phyloP scores from a whole-genome alignment of 2,888 invertebrate species.

The Dichetophora obliterata region DNA sequence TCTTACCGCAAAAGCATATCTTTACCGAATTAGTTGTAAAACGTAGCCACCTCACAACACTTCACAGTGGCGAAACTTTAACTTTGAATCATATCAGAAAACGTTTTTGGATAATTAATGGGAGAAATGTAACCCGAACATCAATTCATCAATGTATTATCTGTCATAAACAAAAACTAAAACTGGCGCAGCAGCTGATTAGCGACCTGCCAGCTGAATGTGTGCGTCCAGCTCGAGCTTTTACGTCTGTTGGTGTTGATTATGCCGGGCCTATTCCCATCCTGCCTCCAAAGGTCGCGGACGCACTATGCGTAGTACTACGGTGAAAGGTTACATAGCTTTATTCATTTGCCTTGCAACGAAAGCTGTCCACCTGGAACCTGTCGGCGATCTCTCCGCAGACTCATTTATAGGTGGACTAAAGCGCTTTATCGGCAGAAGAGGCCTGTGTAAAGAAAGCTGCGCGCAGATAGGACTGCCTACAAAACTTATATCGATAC shows the following conservation, averaged over 20 bases:
- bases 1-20: slow-evolving; percentile 29
- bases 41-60: neutral
- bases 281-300: slow-evolving; percentile 27
- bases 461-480: too few species aligned
- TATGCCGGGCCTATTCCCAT: slow-evolving; percentile 18
- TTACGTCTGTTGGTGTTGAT: slow-evolving; percentile 39
- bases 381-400: slow-evolving; percentile 28
- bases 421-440: too few species aligned
- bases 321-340: slow-evolving; percentile 29
- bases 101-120: slow-evolving; percentile 22
- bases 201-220: slow-evolving; percentile 35
- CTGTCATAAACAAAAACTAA: too few species aligned
- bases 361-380: slow-evolving; percentile 24
- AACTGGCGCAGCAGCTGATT: slow-evolving; percentile 39
- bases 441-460: too few species aligned
- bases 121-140: too few species aligned
- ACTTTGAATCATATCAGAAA: slow-evolving; percentile 17
- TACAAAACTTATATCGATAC: too few species aligned
- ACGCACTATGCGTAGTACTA: too few species aligned
- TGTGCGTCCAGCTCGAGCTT: slow-evolving; percentile 33
- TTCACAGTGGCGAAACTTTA: slow-evolving; percentile 6
- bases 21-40: too few species aligned
- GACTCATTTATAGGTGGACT: too few species aligned
- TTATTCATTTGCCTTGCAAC: slow-evolving; percentile 40
- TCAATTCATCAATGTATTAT: too few species aligned